A percentile compares a stretch with the other conserved stretches of the same genome.
phyloP scores from a whole-genome alignment of 2,797 vertebrate genomes.

The Artibeus lituratus region DNA sequence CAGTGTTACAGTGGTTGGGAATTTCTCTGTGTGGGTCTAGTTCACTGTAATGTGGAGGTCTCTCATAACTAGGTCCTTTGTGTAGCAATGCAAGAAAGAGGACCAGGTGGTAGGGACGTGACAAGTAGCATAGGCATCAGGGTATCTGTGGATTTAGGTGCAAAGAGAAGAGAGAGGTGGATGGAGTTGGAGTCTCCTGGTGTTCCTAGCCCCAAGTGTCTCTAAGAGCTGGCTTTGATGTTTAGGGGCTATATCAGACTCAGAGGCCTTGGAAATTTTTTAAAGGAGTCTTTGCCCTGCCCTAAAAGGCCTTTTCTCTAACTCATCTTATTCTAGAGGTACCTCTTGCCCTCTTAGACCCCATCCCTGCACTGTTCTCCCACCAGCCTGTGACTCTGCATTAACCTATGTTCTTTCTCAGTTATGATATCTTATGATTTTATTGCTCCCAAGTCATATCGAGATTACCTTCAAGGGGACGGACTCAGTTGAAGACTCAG shows the following conservation, averaged over 20 bases:
- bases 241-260: neutral
- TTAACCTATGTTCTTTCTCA: neutral
- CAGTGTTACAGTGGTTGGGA: fast-evolving
- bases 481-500: neutral
- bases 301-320: neutral
- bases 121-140: neutral
- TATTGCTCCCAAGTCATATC: neutral
- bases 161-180: neutral
- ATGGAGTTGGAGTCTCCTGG: neutral
- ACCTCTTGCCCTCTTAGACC: neutral
- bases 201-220: neutral
- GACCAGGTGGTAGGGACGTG: neutral
- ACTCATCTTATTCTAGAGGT: neutral
- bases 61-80: neutral
- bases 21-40: neutral
- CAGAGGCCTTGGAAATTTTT: neutral
- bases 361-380: neutral
- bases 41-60: neutral
- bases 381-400: neutral
- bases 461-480: neutral
- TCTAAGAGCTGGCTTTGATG: neutral
- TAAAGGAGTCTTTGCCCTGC: neutral
- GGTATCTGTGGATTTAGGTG: neutral
- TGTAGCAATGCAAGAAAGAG: neutral
- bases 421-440: neutral